These are phyloP conservation scores for Netelia melanura DNA, from an alignment of 2,888 invertebrate species.

Conservation along the genomic window DNA sequence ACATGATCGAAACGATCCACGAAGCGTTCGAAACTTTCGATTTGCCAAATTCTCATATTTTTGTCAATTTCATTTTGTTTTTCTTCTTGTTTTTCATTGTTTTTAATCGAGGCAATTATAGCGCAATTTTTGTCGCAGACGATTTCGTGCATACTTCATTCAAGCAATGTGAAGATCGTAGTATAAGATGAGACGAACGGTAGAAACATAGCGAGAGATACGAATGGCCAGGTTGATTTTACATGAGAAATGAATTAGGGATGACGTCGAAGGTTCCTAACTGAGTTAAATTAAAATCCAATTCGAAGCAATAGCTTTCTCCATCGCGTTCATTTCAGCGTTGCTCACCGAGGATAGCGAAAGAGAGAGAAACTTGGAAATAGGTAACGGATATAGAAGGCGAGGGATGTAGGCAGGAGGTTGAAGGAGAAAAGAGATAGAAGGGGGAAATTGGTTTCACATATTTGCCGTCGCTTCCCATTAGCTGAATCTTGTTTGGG, in stretches of 20 bases:
- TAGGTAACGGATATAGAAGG: background rate
- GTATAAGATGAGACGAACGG: background rate
- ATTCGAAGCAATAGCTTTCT: slow-evolving; percentile 64
- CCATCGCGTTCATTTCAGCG: slow-evolving; percentile 34
- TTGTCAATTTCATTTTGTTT: background rate
- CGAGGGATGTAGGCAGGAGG: background rate
- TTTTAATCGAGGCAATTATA: background rate
- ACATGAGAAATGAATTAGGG: background rate
- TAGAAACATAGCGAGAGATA: background rate
- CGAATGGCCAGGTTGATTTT: slow-evolving; percentile 7
- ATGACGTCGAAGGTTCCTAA: slow-evolving; percentile 39
- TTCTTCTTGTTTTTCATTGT: background rate
- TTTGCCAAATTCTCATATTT: background rate
- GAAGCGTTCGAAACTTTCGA: background rate
- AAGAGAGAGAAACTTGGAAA: background rate
- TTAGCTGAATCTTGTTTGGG: slow-evolving; percentile 57
- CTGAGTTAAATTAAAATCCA: slow-evolving; percentile 70
- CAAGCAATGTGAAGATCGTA: background rate
- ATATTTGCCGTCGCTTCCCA: slow-evolving; percentile 66
- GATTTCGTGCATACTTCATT: background rate
- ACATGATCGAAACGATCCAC: background rate
- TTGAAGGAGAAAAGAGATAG: slow-evolving; percentile 2
- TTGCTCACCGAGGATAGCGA: slow-evolving; percentile 9
- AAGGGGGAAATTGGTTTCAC: slow-evolving; percentile 64
- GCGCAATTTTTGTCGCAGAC: background rate